phyloP scores from a whole-genome alignment of 2,113 vertebrate genomes.

The Nothocercus julius region DNA sequence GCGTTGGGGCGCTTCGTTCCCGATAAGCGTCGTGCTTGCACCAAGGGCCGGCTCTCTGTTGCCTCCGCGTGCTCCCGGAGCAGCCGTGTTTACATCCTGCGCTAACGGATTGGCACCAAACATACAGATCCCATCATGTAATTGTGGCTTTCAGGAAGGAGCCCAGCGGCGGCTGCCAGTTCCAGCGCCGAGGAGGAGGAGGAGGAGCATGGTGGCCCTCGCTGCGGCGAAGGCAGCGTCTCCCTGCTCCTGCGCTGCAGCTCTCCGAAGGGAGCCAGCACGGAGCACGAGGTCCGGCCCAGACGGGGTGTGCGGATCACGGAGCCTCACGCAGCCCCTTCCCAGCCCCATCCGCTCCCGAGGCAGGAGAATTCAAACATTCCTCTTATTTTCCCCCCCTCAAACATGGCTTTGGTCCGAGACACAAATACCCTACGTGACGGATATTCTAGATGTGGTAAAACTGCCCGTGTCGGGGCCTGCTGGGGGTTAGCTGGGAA shows the following conservation, averaged over 20 bases:
- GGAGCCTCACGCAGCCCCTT: neutral
- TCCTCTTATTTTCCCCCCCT: neutral
- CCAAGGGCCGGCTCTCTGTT: neutral
- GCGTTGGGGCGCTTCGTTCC: neutral
- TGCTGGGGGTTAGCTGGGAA: no score
- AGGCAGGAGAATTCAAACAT: neutral
- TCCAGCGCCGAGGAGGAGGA: conserved; percentile 22
- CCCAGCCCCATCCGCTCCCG: no score
- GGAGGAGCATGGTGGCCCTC: no score
- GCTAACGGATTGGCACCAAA: conserved; percentile 52
- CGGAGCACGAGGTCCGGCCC: no score
- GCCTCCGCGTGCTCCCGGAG: neutral
- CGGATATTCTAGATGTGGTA: neutral
- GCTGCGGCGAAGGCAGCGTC: no score
- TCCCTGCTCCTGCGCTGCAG: no score
- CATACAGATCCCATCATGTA: conserved; percentile 39
- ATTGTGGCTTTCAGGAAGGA: conserved; percentile 59
- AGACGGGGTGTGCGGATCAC: neutral
- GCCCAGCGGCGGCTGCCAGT: conserved; percentile 65
- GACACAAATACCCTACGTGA: neutral
- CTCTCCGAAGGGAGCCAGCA: no score
- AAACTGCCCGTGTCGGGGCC: no score
- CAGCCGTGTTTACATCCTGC: conserved; percentile 34
- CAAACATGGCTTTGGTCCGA: no score
- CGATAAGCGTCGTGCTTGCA: neutral